Conservation (phyloP, 37 sponge, comb jelly and placozoan species). For the Haliclona indistincta region DNA sequence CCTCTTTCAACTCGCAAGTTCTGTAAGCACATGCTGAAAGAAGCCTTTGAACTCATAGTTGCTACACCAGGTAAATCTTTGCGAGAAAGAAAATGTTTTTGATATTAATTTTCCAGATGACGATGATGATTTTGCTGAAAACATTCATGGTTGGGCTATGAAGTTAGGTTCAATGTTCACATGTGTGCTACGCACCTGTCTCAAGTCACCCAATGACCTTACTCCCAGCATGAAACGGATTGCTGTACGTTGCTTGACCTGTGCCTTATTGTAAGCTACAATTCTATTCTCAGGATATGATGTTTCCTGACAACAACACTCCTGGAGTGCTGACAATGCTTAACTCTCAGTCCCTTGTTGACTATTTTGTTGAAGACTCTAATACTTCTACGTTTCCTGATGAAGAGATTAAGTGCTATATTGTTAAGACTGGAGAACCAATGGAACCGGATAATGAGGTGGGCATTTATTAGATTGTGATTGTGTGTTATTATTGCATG, state of each 20-base stretch:
- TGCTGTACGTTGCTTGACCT: neutral
- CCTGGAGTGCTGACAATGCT: conserved; percentile 7
- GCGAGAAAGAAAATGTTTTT: neutral
- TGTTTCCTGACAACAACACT: conserved; percentile 13
- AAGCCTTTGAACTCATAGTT: neutral
- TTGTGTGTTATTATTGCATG: neutral
- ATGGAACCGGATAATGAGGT: neutral
- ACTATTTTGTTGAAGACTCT: conserved; percentile 5
- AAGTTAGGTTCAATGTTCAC: neutral
- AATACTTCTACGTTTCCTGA: neutral
- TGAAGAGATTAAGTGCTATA: neutral
- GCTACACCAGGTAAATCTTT: conserved; percentile 8
- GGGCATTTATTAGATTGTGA: neutral
- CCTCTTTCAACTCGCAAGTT: neutral
- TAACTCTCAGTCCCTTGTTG: conserved; percentile 13
- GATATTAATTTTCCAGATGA: neutral
- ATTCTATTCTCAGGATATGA: neutral
- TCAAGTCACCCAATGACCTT: conserved; percentile 1
- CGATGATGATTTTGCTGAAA: neutral
- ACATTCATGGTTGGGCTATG: neutral
- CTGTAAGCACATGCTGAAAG: neutral
- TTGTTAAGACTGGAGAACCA: neutral
- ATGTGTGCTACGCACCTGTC: neutral
- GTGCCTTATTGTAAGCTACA: neutral
- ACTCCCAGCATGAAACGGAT: neutral